A percentile compares a stretch with the other conserved stretches of the same genome.
phyloP scores from a whole-genome alignment of 2,113 vertebrate species.

The Zingel zingel region DNA sequence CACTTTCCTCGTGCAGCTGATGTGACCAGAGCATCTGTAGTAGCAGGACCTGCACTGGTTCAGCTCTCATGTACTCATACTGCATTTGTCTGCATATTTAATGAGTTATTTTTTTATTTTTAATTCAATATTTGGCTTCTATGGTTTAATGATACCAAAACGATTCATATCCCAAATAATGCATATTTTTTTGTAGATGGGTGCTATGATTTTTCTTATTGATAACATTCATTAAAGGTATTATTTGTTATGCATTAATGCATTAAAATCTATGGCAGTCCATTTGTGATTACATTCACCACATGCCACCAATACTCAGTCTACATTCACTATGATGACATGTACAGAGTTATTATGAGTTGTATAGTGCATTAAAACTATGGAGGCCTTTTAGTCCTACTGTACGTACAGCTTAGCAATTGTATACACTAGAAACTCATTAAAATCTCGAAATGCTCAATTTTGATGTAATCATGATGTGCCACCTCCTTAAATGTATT shows the following conservation, averaged over 20 bases:
- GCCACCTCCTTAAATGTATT: no score
- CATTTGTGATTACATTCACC: background rate
- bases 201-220: no score
- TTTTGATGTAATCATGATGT: no score
- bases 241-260: background rate
- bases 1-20: conserved; percentile 10
- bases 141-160: background rate
- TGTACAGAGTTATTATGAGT: background rate
- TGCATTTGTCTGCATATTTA: background rate
- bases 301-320: no score
- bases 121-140: background rate
- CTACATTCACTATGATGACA: background rate
- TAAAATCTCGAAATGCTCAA: background rate
- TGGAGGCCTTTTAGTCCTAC: background rate
- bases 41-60: background rate
- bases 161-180: background rate
- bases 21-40: conserved; percentile 10
- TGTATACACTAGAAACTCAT: background rate
- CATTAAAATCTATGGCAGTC: background rate
- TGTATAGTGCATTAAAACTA: background rate
- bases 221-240: background rate
- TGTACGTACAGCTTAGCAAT: background rate
- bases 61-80: background rate
- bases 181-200: no score
- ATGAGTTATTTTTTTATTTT: background rate